Evolutionary conservation across 2,797 vertebrate genomes (phyloP).

Genomic region (Setipinna tenuifilis): DNA sequence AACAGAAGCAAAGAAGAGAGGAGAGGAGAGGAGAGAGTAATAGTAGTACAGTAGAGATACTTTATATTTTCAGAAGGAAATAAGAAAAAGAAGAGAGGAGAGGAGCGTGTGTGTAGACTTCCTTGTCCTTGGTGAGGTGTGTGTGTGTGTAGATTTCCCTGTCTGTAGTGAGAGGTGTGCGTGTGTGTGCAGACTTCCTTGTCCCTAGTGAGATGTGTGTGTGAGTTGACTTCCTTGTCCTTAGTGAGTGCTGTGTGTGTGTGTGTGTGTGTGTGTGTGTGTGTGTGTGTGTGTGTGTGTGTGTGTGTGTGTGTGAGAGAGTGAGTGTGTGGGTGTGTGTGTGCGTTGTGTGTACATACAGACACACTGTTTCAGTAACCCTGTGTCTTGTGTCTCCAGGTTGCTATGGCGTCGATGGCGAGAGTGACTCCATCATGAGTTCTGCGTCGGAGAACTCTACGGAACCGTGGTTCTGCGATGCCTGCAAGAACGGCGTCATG

Average conservation of each 20-base stretch:
- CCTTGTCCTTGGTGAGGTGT: too few relatives aligned
- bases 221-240: not conserved
- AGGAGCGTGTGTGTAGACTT: too few relatives aligned
- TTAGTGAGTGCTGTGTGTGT: too few relatives aligned
- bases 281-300: not conserved
- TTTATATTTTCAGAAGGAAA: too few relatives aligned
- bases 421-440: conserved; percentile 99
- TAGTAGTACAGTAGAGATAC: too few relatives aligned
- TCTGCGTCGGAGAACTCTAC: conserved; percentile 98
- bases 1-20: too few relatives aligned
- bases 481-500: conserved; percentile 94
- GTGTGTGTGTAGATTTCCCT: too few relatives aligned
- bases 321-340: not conserved
- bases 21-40: not conserved
- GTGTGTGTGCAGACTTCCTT: not conserved
- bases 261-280: not conserved
- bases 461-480: conserved; percentile 98
- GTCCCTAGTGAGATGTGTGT: not conserved
- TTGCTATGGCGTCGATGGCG: conserved; percentile 97
- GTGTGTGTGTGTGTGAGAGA: not conserved
- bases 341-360: too few relatives aligned
- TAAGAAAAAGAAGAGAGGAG: too few relatives aligned
- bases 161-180: too few relatives aligned
- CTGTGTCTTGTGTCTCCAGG: conserved; percentile 69
- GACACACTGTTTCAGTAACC: too few relatives aligned